phyloP scores from a whole-genome alignment of 2,888 invertebrate species.

The Habrosyne pyritoides region DNA sequence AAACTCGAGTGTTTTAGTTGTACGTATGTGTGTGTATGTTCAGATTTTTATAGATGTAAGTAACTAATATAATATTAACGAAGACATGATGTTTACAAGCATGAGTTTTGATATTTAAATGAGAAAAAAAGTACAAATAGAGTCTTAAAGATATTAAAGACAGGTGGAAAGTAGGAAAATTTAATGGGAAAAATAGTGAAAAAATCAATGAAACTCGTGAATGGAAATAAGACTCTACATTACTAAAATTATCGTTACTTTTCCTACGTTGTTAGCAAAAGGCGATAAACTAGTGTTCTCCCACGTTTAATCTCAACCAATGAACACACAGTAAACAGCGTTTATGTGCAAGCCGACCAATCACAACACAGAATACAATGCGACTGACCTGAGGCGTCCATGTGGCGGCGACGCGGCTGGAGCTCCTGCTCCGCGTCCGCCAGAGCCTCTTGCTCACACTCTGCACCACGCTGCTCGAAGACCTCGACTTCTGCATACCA shows the following conservation, averaged over 20 bases:
- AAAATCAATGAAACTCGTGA: not conserved
- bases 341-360: not conserved
- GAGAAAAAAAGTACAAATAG: too few relatives aligned
- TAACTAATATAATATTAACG: not conserved
- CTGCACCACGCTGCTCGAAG: conserved; percentile 93
- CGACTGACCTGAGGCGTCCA: conserved; percentile 95
- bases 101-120: too few relatives aligned
- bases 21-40: too few relatives aligned
- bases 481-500: conserved; percentile 96
- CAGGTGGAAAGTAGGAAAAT: too few relatives aligned
- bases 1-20: not conserved
- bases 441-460: conserved; percentile 93
- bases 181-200: not conserved
- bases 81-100: too few relatives aligned
- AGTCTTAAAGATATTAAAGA: too few relatives aligned
- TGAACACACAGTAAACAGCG: conserved; percentile 1
- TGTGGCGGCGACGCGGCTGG: conserved; percentile 85
- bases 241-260: not conserved
- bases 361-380: conserved; percentile 41
- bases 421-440: conserved; percentile 92
- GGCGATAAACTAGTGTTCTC: not conserved
- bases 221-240: not conserved
- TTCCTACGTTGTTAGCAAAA: not conserved
- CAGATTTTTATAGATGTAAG: not conserved
- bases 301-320: not conserved